Evolutionary conservation across 1,140 invertebrate genomes (phyloP), one percentile per base, ranked within the genome.

Genomic region (Hylaeus anthracinus): DNA sequence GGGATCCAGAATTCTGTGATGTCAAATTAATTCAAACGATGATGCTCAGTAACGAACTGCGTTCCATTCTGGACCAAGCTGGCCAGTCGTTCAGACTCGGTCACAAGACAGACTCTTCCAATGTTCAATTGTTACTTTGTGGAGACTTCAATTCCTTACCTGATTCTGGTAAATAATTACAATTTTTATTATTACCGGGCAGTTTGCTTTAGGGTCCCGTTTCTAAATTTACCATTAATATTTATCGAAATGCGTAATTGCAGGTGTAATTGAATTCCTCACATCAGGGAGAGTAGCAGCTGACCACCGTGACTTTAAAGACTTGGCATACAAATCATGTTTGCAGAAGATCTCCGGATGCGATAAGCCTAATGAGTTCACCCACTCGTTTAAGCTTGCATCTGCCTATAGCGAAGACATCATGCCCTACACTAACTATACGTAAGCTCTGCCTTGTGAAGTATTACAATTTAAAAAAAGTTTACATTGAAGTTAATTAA

Each of bases 11-110:
- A 94, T 99, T 97, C 92, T 99, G 98, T 90, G 99, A 99, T 94
- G 99, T 99, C n/a, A 99, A 99, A 94, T 95, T 99, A 1, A 99
- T 99, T 82, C 99, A 99, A 93, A 99, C 98, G 41, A 99, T 99
- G 98, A 99, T 99, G 98, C 94, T 99, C 80, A 97, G 98, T 94
- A 97, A 98, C 92, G 99, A 99, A 93, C 93, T 98, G 77, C 96
- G 96, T 88, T 95, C 95, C 64, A 98, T 98, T 86, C 94, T 97
- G 66, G 97, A 98, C 88, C 96, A 98, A 92, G 96, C 96, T 60
- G 94, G 94, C 66, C 94, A 95, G 85, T 95, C 95, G 70, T 96
- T 96, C 86, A 91, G 95, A 83, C 94, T 94, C 75, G 94, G 94
- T 26, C 94, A 95, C 88, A 95, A 96, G 86, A 94, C 95, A 48